Conservation (phyloP, 1,140 invertebrate species). For the Hyles euphorbiae region DNA sequence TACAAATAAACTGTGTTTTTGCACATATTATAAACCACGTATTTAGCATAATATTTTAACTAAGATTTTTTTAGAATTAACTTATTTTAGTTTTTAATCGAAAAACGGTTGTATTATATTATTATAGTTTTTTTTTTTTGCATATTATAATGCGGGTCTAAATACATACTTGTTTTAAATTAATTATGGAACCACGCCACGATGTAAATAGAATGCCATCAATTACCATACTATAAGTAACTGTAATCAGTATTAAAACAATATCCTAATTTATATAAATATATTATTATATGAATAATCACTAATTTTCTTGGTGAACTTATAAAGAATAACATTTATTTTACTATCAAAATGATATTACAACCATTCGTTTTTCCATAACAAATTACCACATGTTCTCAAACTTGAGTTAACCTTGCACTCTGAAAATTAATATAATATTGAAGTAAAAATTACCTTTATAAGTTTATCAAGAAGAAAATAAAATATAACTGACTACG, state of each 20-base stretch:
- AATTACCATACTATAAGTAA: slow-evolving; percentile 60
- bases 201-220: slow-evolving; percentile 63
- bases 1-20: slow-evolving; percentile 19
- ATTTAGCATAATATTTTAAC: slow-evolving; percentile 32
- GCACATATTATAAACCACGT: slow-evolving; percentile 22
- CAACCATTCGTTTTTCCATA: too few species aligned
- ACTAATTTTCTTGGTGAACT: slow-evolving; percentile 17
- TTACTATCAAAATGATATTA: too few species aligned
- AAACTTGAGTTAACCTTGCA: not conserved
- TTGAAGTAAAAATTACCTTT: not conserved
- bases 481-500: slow-evolving; percentile 24
- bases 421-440: not conserved
- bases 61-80: slow-evolving; percentile 31
- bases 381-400: not conserved
- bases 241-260: slow-evolving; percentile 71
- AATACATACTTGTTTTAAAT: slow-evolving; percentile 36
- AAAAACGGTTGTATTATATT: slow-evolving; percentile 51
- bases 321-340: not conserved
- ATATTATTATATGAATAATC: slow-evolving; percentile 19
- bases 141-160: slow-evolving; percentile 42
- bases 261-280: slow-evolving; percentile 59
- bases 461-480: slow-evolving; percentile 19
- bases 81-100: slow-evolving; percentile 38
- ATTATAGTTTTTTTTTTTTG: slow-evolving; percentile 36
- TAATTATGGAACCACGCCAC: slow-evolving; percentile 61